A percentile compares a stretch with the other conserved stretches of the same genome.
phyloP scores from a whole-genome alignment of 2,113 vertebrate species.

The Sylvia atricapilla region DNA sequence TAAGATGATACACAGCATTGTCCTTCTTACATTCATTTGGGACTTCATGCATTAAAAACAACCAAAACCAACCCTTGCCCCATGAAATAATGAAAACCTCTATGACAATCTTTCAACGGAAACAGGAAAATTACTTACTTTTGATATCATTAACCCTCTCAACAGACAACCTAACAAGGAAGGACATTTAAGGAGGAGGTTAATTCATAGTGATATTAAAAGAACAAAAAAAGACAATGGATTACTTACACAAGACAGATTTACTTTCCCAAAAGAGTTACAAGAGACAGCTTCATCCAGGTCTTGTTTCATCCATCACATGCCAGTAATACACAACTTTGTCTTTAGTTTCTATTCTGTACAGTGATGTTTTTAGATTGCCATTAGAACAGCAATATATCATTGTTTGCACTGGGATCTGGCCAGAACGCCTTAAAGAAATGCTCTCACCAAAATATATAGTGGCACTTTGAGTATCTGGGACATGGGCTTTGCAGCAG shows the following conservation, averaged over 20 bases:
- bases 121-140: neutral
- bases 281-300: conserved; percentile 2
- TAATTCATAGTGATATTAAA: conserved; percentile 3
- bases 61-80: neutral
- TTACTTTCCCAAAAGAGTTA: conserved; percentile 28
- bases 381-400: conserved; percentile 26
- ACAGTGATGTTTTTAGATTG: conserved; percentile 16
- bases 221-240: neutral
- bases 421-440: neutral
- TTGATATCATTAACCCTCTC: neutral
- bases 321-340: neutral
- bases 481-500: neutral
- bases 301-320: conserved; percentile 35
- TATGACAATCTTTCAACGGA: neutral
- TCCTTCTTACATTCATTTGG: neutral
- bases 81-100: neutral
- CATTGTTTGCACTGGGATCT: conserved; percentile 3
- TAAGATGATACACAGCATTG: neutral
- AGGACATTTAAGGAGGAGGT: conserved; percentile 43
- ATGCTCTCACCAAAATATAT: neutral
- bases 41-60: neutral
- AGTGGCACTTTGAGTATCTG: neutral
- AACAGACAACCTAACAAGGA: conserved; percentile 30
- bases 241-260: conserved; percentile 26
- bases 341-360: conserved; percentile 8